These are phyloP conservation scores for Nanger granti DNA, from an alignment of 2,113 vertebrate species.

Conservation along the genomic window DNA sequence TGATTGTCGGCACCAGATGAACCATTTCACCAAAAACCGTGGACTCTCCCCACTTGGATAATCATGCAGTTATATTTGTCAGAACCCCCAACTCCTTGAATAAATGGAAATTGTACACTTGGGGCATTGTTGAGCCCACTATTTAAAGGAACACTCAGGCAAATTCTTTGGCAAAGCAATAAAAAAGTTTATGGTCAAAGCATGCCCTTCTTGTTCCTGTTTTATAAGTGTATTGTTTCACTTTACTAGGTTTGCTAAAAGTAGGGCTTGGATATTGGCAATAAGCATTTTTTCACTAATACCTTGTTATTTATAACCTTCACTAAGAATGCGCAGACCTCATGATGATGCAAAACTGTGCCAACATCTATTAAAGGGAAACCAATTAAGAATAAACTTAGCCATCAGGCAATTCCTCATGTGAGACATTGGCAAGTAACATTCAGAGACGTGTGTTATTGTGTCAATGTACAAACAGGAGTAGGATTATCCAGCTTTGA, in stretches of 20 bases:
- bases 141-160: background rate
- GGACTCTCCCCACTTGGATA: background rate
- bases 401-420: background rate
- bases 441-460: background rate
- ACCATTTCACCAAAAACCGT: background rate
- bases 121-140: background rate
- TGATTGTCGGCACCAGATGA: background rate
- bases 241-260: background rate
- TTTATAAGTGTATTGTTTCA: background rate
- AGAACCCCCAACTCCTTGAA: background rate
- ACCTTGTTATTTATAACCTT: background rate
- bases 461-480: background rate
- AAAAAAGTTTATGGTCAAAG: background rate
- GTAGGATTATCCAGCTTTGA: background rate
- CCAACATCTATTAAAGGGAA: background rate
- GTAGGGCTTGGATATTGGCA: accelerated
- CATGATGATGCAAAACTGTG: background rate
- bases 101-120: background rate
- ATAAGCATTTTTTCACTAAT: background rate
- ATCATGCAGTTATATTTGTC: background rate
- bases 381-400: background rate
- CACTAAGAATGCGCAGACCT: background rate
- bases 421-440: background rate
- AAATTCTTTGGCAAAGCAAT: background rate
- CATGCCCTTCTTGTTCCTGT: background rate